Conservation (phyloP, 2,888 invertebrate genomes). For the Mesochorus sp. region DNA sequence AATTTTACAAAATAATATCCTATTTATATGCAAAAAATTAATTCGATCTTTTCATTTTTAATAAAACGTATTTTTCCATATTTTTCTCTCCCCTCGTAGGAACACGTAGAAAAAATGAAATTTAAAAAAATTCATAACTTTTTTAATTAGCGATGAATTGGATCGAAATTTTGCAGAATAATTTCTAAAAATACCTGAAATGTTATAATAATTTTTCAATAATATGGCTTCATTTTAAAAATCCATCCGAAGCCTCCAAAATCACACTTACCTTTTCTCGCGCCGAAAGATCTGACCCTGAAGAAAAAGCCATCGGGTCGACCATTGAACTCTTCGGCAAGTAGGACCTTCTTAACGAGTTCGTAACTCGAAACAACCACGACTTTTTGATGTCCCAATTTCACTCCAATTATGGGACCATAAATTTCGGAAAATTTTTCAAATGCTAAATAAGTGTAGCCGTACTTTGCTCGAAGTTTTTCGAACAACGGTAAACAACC, state of each 20-base stretch:
- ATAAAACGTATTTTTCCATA: neutral
- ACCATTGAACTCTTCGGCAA: conserved; percentile 87
- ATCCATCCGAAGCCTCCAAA: no score
- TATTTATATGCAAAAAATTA: neutral
- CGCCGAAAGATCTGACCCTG: conserved; percentile 86
- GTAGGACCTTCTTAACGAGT: conserved; percentile 85
- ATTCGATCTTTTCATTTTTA: neutral
- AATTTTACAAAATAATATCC: no score
- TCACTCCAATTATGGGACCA: conserved; percentile 87
- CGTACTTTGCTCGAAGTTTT: conserved; percentile 78
- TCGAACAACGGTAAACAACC: conserved; percentile 83
- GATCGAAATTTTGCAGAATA: no score
- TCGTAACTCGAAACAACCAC: conserved; percentile 86
- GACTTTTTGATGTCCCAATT: conserved; percentile 85
- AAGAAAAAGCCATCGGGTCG: conserved; percentile 89
- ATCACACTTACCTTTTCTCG: conserved; percentile 84
- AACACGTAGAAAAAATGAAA: no score
- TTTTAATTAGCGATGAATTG: no score
- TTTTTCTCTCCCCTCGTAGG: no score
- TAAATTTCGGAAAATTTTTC: conserved; percentile 84
- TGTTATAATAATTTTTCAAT: no score
- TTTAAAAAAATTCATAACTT: neutral
- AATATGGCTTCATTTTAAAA: no score
- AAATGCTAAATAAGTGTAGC: conserved; percentile 86
- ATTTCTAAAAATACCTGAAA: no score